Conservation (phyloP, 2,888 invertebrate genomes). For the Drosophila kuntzei region DNA sequence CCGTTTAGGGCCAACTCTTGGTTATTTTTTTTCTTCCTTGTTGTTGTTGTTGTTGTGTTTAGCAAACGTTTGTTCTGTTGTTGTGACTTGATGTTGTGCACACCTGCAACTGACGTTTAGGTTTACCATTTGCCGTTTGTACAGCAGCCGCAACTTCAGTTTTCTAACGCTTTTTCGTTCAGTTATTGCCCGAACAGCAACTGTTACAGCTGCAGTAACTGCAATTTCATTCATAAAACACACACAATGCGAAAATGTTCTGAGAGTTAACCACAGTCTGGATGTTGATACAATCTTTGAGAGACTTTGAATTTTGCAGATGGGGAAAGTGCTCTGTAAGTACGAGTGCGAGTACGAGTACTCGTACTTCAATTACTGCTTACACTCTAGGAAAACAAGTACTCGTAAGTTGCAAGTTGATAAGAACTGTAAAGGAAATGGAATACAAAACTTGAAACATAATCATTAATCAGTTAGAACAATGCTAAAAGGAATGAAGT, state of each 20-base stretch:
- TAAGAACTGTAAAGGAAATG: slow-evolving; percentile 7
- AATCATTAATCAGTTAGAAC: slow-evolving; percentile 14
- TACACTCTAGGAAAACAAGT: slow-evolving; percentile 1
- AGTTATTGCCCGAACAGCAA: slow-evolving; percentile 37
- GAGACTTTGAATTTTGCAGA: slow-evolving; percentile 6
- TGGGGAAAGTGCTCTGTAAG: slow-evolving; percentile 12
- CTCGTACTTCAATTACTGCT: slow-evolving; percentile 11
- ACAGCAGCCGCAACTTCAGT: slow-evolving; percentile 40
- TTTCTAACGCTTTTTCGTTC: slow-evolving; percentile 40
- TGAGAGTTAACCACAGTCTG: slow-evolving; percentile 10
- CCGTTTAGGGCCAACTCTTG: slow-evolving; percentile 66
- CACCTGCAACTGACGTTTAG: slow-evolving; percentile 72
- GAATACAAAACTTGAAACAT: slow-evolving; percentile 5
- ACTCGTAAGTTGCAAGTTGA: slow-evolving; percentile 3
- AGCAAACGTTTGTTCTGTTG: slow-evolving; percentile 17
- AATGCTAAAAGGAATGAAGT: not conserved
- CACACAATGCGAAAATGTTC: slow-evolving; percentile 13
- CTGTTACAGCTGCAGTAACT: slow-evolving; percentile 9
- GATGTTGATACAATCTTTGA: slow-evolving; percentile 27
- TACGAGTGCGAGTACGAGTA: not conserved
- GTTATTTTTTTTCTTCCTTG: slow-evolving; percentile 25
- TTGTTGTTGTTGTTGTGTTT: slow-evolving; percentile 39
- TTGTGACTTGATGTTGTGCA: slow-evolving; percentile 50
- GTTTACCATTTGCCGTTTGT: slow-evolving; percentile 67
- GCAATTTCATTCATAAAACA: slow-evolving; percentile 41